Conservation (phyloP, 1,140 invertebrate species). For the Temnothorax curvispinosus region DNA sequence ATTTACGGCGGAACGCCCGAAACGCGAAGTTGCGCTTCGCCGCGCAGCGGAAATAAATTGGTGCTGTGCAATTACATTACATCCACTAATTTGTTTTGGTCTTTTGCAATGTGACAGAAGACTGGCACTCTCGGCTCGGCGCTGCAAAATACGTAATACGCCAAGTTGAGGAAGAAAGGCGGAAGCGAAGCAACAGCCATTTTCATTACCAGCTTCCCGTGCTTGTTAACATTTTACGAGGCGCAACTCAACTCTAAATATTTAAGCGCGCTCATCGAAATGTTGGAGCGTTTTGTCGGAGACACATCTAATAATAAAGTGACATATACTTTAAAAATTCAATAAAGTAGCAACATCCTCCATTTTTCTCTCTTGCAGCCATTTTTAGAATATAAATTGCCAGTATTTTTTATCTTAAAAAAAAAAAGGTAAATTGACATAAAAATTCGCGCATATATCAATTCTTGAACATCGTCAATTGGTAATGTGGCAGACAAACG, state of each 20-base stretch:
- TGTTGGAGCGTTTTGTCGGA: neutral
- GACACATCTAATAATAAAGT: neutral
- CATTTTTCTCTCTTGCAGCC: neutral
- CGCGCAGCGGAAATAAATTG: constrained; percentile 56
- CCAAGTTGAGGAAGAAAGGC: constrained; percentile 47
- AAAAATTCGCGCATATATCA: neutral
- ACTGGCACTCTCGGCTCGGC: constrained; percentile 50
- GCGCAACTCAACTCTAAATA: constrained; percentile 42
- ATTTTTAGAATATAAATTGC: neutral
- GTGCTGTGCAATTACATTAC: constrained; percentile 56
- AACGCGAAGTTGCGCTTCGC: constrained; percentile 50
- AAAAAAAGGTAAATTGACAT: neutral
- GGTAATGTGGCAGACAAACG: neutral
- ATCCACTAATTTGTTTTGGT: constrained; percentile 62
- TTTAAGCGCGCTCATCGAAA: constrained; percentile 44
- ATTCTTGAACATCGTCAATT: neutral
- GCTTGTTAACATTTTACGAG: constrained; percentile 55
- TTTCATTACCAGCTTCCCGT: constrained; percentile 49
- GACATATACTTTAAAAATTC: constrained; percentile 12
- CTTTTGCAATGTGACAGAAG: constrained; percentile 60
- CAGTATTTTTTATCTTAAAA: neutral
- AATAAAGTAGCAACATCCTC: neutral
- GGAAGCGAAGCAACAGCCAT: constrained; percentile 51
- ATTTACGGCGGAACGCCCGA: constrained; percentile 42
- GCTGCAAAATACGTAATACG: constrained; percentile 44